phyloP scores from a whole-genome alignment of 2,888 invertebrate genomes.

The Heliconius ethilla region DNA sequence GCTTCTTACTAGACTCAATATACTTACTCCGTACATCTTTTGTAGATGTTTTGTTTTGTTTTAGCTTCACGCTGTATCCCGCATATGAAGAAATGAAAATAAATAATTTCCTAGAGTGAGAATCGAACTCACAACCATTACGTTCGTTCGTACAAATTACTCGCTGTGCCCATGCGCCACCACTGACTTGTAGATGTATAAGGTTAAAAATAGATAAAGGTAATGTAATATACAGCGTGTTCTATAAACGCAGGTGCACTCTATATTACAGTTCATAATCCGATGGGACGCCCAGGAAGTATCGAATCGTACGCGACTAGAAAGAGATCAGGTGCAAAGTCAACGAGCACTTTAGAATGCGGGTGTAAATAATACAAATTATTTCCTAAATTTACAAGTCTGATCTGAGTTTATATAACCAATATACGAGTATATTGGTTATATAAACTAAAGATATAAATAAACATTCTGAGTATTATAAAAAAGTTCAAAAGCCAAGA shows the following conservation, averaged over 20 bases:
- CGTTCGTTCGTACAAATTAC: too few relatives aligned
- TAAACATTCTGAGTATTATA: too few relatives aligned
- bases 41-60: too few relatives aligned
- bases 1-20: too few relatives aligned
- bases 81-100: neutral
- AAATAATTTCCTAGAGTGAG: neutral
- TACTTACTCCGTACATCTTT: too few relatives aligned
- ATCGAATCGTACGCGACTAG: constrained; percentile 4
- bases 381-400: neutral
- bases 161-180: neutral
- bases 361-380: neutral
- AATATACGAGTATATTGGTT: too few relatives aligned
- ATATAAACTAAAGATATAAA: too few relatives aligned
- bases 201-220: neutral
- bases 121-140: neutral
- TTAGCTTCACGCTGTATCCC: too few relatives aligned
- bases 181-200: neutral
- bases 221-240: neutral
- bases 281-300: constrained; percentile 3
- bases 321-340: constrained; percentile 3
- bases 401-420: too few relatives aligned
- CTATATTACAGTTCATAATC: neutral
- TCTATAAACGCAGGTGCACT: constrained; percentile 1
- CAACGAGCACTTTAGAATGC: neutral
- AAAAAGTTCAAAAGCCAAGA: too few relatives aligned